Conservation (phyloP, 2,888 invertebrate genomes). For the Leptogaster cylindrica region DNA sequence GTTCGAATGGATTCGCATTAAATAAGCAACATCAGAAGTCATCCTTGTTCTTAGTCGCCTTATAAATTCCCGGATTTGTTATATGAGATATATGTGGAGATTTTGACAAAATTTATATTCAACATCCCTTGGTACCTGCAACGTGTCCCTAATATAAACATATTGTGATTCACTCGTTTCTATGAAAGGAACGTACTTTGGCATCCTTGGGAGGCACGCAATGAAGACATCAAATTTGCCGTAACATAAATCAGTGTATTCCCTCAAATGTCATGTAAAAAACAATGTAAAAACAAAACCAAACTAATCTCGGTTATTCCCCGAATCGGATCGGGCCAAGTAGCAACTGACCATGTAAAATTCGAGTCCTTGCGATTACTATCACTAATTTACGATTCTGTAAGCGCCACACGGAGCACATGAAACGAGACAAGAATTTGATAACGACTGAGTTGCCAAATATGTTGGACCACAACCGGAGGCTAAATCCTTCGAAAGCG, state of each 20-base stretch:
- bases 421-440: constrained; percentile 39
- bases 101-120: constrained; percentile 31
- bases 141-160: constrained; percentile 27
- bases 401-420: constrained; percentile 32
- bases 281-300: constrained; percentile 29
- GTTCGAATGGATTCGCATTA: too few relatives aligned
- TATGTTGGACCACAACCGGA: constrained; percentile 17
- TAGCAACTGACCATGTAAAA: constrained; percentile 15
- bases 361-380: constrained; percentile 21
- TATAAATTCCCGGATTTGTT: too few relatives aligned
- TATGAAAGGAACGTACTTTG: neutral
- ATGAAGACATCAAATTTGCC: constrained; percentile 37
- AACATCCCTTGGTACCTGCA: neutral
- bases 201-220: neutral
- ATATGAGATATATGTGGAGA: too few relatives aligned
- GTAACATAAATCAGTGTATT: constrained; percentile 22
- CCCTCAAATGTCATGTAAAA: constrained; percentile 29
- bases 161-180: neutral
- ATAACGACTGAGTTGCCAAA: constrained; percentile 22
- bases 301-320: constrained; percentile 30
- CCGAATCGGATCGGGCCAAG: neutral
- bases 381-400: constrained; percentile 39
- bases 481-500: constrained; percentile 29
- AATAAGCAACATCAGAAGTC: too few relatives aligned
- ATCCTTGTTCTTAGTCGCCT: too few relatives aligned